Base-by-base conservation (phyloP, 2,113 vertebrate genomes). In the Hemiscyllium ocellatum region DNA sequence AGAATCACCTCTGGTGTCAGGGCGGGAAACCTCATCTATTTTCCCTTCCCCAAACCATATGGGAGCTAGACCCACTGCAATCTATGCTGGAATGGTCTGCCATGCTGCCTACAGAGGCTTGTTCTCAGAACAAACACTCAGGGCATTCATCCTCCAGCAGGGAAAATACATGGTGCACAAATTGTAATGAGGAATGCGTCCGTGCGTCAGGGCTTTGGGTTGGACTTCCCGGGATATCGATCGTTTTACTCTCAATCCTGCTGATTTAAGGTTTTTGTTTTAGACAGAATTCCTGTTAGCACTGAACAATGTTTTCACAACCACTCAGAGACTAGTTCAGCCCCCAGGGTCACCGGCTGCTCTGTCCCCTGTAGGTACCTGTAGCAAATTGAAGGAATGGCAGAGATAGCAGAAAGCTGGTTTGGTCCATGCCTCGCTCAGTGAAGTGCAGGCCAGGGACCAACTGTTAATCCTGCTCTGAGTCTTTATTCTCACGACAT, bases 401-500 rank as follows among this genome's bases (percentile, higher is more conserved):
- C 26, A 33, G 66, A 22, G 89, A 3, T n/a, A 22, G 89, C 33
- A 20, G 89, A 66, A 61, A 37, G 89, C 89, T 65, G 87, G 8
- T 20, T 42, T 90, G 4, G 89, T 26, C 29, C 61, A 7, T 37
- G n/a, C 15, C 89, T n/a, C 29, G 50, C 87, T 56, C 87, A 33
- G 52, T 4, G 26, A 90, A 61, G 94, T 24, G 15, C 76, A 56
- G 94, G 20, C 66, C 80, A n/a, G 50, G 86, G 95, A 96, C 33
- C 76, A 87, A 69, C 0, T 0, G 72, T 96, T 97, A 96, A 97
- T 96, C 72, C 0, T 17, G 96, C 97, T 96, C 99, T 5, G 98
- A 98, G 98, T 98, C 98, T 97, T 97, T 96, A 96, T 97, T 97
- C 96, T 97, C 98, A 95, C 98, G 97, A 0, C 99, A 99, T 83